Evolutionary conservation across 1,140 invertebrate species (phyloP), one percentile per base, ranked within the genome.

Genomic region (Chelonus insularis): DNA sequence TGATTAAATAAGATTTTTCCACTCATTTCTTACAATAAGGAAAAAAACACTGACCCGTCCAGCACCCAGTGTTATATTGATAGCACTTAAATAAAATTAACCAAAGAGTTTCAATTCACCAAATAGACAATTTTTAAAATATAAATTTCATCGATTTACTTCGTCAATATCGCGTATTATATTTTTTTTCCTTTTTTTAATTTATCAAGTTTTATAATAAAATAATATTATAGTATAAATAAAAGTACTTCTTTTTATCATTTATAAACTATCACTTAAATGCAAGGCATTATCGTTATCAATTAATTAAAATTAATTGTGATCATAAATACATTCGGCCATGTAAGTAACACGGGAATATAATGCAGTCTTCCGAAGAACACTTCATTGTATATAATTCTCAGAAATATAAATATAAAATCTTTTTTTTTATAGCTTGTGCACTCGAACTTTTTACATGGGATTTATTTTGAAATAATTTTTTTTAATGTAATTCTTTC

Each of bases 281-380:
- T 50, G 47, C 47, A 50, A 50, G 47, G 25, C 47, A 23, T 32
- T 5, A 12, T 39, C 14, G 14, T 39, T n/a, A 39, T 39, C n/a
- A 39, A 39, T 39, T 12, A 39, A 39, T 5, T 39, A 12, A 39
- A 39, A 39, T 8, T 39, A 39, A 39, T n/a, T 36, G n/a, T 23
- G n/a, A 37, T 34, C 50, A 58, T 58, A 59, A 59, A 59, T 59
- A 59, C 57, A 59, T 59, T 50, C 32, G 57, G 57, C 57, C 57
- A 59, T 39, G 32, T 48, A 50, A 50, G 18, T 25, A 48, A 59
- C 32, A 25, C 43, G 43, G 21, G n/a, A n/a, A 57, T 4, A 45
- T 14, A 16, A 32, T 59, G 9, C 41, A 48, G 56, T 57, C 56
- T 50, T 50, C 21, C 47, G 11, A 23, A 45, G 43, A 45, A 45